Base-by-base conservation (phyloP, 2,888 invertebrate genomes). In the Diadromus collaris region DNA sequence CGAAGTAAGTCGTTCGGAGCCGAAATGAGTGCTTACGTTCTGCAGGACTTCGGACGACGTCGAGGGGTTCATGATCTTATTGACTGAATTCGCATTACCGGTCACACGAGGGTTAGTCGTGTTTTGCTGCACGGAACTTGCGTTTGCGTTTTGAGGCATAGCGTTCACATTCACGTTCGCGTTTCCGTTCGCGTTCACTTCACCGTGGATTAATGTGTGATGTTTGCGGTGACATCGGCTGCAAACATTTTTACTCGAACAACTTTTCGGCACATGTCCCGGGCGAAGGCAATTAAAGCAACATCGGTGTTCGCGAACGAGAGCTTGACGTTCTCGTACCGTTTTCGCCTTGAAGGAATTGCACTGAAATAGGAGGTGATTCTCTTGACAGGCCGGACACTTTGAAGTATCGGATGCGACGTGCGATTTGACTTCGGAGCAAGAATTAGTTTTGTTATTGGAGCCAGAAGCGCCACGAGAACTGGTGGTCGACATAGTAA, bases 281-380 rank as follows among this genome's bases (percentile, higher is more conserved):
- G 29, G 48, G 5, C 51, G 46, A 13, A 80, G 67, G 27, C 80
- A 80, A 61, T 80, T 80, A 29, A 32, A 19, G 29, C 78, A 80
- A n/a, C 74, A 68, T 0, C 48, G 38, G 6, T 41, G 24, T 4
- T 56, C 21, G 9, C 48, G n/a, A 1, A 56, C 74, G 27, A 51
- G 7, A 24, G 56, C 54, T 27, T 44, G 38, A 16, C 76, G 71
- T 2, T 38, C n/a, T 9, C 58, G 32, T 2, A 63, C 38, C 16
- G 54, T 2, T 65, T 54, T 70, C 16, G n/a, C 21, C 58, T 51
- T 19, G 34, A 76, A 76, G 2, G 32, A 19, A 7, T 4, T 7
- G 41, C 77, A 77, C 9, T 60, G 38, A 41, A 56, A 64, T 1
- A 73, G 29, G 1, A 51, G 13, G 10, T 51, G 51, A 4, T 51